These are phyloP conservation scores for Odobenus rosmarus DNA, from an alignment of 2,113 vertebrate species.

Conservation along the genomic window DNA sequence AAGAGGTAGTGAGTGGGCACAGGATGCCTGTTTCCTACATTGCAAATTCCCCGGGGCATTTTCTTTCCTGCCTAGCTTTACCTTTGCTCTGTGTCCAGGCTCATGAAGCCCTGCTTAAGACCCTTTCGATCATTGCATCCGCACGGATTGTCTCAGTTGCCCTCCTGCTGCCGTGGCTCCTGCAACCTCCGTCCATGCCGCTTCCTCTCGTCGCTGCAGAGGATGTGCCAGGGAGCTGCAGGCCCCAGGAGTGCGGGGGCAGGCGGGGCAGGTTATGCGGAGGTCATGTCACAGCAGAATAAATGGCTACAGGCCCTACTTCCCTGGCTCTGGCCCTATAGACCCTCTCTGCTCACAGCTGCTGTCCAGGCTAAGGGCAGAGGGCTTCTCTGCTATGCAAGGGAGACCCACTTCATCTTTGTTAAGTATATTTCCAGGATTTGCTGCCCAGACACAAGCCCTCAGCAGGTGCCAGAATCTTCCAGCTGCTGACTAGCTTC, in stretches of 20 bases:
- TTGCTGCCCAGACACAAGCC: background rate
- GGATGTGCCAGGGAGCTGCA: background rate
- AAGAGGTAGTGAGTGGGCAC: background rate
- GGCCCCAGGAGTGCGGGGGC: background rate
- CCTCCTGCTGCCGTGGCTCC: background rate
- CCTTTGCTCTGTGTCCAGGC: background rate
- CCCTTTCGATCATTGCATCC: background rate
- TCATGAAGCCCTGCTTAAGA: background rate
- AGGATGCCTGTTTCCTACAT: background rate
- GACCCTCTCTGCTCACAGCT: background rate
- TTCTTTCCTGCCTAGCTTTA: background rate
- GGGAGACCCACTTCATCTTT: background rate
- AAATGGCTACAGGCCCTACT: background rate
- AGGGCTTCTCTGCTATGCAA: background rate
- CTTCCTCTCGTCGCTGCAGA: background rate
- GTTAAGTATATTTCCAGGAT: background rate
- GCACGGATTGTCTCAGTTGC: background rate
- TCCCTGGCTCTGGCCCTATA: background rate
- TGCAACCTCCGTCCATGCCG: background rate
- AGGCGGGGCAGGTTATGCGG: fast-evolving
- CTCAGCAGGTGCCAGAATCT: background rate
- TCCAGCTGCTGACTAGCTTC: background rate
- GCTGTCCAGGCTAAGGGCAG: background rate
- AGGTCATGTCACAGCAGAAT: background rate
- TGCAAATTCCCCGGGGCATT: background rate